Base-by-base conservation (phyloP, 2,888 invertebrate genomes). In the Proisotoma minuta region DNA sequence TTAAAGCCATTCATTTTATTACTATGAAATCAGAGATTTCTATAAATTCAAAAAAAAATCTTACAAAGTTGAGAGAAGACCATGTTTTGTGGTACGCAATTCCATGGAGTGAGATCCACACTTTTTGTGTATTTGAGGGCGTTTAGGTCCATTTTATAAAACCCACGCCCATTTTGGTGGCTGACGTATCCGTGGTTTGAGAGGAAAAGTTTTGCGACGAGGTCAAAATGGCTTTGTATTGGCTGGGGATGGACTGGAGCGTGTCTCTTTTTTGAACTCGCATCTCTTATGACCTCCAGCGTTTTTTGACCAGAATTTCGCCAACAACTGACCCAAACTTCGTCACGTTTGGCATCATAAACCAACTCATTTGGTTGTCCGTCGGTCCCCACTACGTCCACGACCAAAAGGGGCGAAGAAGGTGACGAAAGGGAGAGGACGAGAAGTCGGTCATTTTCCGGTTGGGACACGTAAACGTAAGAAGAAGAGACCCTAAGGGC, bases 101-200 rank as follows among this genome's bases (percentile, higher is more conserved):
- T 85, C 78, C 86, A 86, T 1, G 84, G 83, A 2, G 85, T 83
- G 62, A 88, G 79, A 78, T 88, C 87, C 10, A 87, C 84, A 57
- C 85, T 85, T 73, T 85, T 82, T 48, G 84, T 84, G 76, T 87
- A 87, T 74, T 85, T 81, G 81, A 87, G 82, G 75, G 85, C 85
- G 51, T 83, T 82, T 75, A 88, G 78, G 77, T 87, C 87, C 59
- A 88, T 78, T 77, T 87, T 88, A 78, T 86, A 87, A 75, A 88
- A 81, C 22, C 86, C 87, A 61, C 85, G 79, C 74, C 87, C 86
- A 75, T 86, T 85, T 59, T 83, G 83, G 77, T 88, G 87, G 43
- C 85, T 85, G 48, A 87, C 87, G 77, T 87, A 88, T 43, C 86
- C 88, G 76, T 86, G 87, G 74, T 85, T 84, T 78, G 85, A 85